A percentile compares a stretch with the other conserved stretches of the same genome.
Conservation (phyloP, 2,113 vertebrate genomes). For the Oncorhynchus gorbuscha region DNA sequence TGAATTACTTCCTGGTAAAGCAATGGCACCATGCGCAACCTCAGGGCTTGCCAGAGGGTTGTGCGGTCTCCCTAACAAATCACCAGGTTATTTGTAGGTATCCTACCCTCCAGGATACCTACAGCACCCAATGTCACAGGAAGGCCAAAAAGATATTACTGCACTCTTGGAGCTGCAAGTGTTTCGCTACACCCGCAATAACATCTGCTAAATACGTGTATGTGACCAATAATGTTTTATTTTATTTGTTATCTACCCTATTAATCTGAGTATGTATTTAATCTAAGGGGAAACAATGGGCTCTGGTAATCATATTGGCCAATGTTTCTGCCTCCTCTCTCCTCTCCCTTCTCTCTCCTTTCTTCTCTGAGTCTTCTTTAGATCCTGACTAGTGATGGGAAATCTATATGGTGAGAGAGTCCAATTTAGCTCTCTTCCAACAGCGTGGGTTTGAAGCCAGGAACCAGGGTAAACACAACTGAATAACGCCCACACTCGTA, state of each 20-base stretch:
- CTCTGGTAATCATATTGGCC: conserved; percentile 50
- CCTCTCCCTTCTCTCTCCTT: conserved; percentile 15
- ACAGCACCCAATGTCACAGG: too few species aligned
- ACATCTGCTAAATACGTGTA: too few species aligned
- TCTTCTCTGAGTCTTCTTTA: conserved; percentile 67
- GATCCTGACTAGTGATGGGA: conserved; percentile 69
- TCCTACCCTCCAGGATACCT: too few species aligned
- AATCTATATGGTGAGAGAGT: conserved; percentile 72
- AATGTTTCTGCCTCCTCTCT: conserved; percentile 6
- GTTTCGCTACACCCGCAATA: too few species aligned
- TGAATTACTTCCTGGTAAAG: too few species aligned
- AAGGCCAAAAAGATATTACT: too few species aligned
- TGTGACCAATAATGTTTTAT: too few species aligned
- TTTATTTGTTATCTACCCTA: conserved; percentile 52
- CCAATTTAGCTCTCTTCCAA: conserved; percentile 70
- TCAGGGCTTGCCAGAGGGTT: too few species aligned
- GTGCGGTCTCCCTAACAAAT: too few species aligned
- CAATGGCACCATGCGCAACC: too few species aligned
- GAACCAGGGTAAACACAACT: conserved; percentile 56
- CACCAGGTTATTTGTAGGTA: too few species aligned
- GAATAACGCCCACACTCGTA: conserved; percentile 60
- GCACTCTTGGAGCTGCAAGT: too few species aligned
- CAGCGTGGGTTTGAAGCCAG: conserved; percentile 64
- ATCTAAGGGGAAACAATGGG: conserved; percentile 67
- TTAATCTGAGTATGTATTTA: conserved; percentile 67